Conservation (phyloP, 2,888 invertebrate species). For the Fragum fragum region DNA sequence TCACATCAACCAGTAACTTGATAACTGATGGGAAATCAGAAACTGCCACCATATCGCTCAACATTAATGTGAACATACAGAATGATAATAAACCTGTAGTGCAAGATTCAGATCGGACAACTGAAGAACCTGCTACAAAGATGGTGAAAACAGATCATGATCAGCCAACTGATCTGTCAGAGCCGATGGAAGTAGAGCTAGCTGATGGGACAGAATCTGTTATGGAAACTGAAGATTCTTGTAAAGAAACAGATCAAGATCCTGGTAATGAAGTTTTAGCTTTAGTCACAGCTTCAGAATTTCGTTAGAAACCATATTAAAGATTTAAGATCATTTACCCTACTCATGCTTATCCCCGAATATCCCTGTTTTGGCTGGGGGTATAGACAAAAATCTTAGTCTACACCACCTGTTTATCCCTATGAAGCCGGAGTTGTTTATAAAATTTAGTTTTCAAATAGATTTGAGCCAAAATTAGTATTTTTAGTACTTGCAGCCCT, state of each 20-base stretch:
- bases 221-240: conserved; percentile 30
- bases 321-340: too few relatives aligned
- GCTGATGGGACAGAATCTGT: conserved; percentile 21
- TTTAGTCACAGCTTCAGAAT: too few relatives aligned
- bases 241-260: conserved; percentile 31
- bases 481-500: too few relatives aligned
- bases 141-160: conserved; percentile 43
- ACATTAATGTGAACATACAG: conserved; percentile 53
- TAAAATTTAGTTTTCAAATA: too few relatives aligned
- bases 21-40: not conserved
- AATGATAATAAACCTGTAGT: conserved; percentile 34
- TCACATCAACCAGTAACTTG: not conserved
- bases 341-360: too few relatives aligned
- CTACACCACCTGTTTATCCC: too few relatives aligned
- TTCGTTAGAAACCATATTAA: too few relatives aligned
- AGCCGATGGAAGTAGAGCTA: conserved; percentile 73
- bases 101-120: not conserved
- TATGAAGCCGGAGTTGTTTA: too few relatives aligned
- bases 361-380: too few relatives aligned
- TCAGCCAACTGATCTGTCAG: conserved; percentile 34
- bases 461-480: too few relatives aligned
- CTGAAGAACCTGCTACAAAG: conserved; percentile 44
- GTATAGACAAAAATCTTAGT: too few relatives aligned
- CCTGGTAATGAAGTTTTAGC: conserved; percentile 23
- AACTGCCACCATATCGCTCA: conserved; percentile 26